A percentile compares a stretch with the other conserved stretches of the same genome.
phyloP scores from a whole-genome alignment of 2,888 invertebrate genomes.

The Parapristionchus giblindavisi region DNA sequence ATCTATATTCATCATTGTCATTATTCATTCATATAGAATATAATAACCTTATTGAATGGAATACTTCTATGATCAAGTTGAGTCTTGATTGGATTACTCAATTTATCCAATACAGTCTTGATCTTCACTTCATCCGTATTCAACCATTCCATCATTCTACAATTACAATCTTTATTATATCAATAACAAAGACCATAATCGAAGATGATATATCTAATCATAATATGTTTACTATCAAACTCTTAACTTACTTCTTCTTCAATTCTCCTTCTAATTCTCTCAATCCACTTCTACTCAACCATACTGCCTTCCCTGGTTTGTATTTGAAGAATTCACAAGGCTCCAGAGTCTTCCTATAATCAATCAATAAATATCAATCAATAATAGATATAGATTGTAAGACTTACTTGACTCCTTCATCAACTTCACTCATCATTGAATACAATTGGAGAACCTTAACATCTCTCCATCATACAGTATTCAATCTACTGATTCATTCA shows the following conservation, averaged over 20 bases:
- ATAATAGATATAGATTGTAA: not conserved
- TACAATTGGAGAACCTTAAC: slow-evolving; percentile 65
- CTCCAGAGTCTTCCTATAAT: slow-evolving; percentile 61
- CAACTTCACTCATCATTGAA: slow-evolving; percentile 61
- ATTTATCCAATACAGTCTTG: slow-evolving; percentile 48
- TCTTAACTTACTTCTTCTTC: slow-evolving; percentile 53
- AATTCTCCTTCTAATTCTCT: slow-evolving; percentile 59
- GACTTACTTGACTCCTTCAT: slow-evolving; percentile 57
- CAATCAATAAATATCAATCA: not conserved
- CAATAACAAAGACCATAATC: not conserved
- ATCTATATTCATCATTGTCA: slow-evolving; percentile 40
- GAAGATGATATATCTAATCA: not conserved
- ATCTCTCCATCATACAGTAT: slow-evolving; percentile 14
- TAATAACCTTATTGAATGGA: slow-evolving; percentile 59
- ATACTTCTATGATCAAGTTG: slow-evolving; percentile 48
- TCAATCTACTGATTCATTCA: not conserved
- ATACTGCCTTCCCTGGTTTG: slow-evolving; percentile 51
- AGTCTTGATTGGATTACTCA: slow-evolving; percentile 53
- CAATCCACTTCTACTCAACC: slow-evolving; percentile 61
- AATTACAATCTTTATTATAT: not conserved
- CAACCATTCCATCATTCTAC: slow-evolving; percentile 61
- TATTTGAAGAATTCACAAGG: slow-evolving; percentile 63
- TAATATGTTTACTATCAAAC: not conserved
- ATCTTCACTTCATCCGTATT: slow-evolving; percentile 61
- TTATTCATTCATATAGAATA: not conserved